Evolutionary conservation across 2,797 vertebrate genomes (phyloP).

Genomic region (Gambusia yucatana): DNA sequence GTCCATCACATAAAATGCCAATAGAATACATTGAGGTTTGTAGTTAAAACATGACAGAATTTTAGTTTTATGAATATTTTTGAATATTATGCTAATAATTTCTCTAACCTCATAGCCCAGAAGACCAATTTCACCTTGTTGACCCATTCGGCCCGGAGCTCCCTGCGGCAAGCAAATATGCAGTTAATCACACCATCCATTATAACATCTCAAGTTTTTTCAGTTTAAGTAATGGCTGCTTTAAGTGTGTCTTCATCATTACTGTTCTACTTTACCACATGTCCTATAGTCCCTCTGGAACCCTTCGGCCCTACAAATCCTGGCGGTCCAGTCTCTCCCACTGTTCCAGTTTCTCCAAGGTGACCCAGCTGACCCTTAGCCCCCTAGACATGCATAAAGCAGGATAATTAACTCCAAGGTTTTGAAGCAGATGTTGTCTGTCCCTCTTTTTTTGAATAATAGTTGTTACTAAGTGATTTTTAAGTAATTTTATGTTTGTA

Average conservation of each 20-base stretch:
- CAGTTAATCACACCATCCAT: constrained; percentile 1
- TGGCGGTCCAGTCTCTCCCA: constrained; percentile 88
- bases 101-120: constrained; percentile 90
- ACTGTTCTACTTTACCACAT: constrained; percentile 85
- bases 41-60: not conserved
- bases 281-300: constrained; percentile 95
- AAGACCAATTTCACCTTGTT: constrained; percentile 91
- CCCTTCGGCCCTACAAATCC: constrained; percentile 95
- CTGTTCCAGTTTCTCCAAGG: constrained; percentile 90
- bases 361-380: constrained; percentile 92
- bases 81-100: not conserved
- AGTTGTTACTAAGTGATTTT: not conserved
- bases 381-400: constrained; percentile 79
- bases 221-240: constrained; percentile 14
- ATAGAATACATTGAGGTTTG: not conserved
- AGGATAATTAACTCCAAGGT: not conserved
- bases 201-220: not conserved
- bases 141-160: constrained; percentile 92
- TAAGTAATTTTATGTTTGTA: constrained; percentile 51
- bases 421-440: not conserved
- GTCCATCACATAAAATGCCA: not conserved
- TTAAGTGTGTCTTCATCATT: constrained; percentile 29
- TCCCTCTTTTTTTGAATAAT: not conserved
- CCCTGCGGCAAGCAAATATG: constrained; percentile 80
- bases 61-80: not conserved